Conservation (phyloP, 2,113 vertebrate genomes). For the Pan paniscus region DNA sequence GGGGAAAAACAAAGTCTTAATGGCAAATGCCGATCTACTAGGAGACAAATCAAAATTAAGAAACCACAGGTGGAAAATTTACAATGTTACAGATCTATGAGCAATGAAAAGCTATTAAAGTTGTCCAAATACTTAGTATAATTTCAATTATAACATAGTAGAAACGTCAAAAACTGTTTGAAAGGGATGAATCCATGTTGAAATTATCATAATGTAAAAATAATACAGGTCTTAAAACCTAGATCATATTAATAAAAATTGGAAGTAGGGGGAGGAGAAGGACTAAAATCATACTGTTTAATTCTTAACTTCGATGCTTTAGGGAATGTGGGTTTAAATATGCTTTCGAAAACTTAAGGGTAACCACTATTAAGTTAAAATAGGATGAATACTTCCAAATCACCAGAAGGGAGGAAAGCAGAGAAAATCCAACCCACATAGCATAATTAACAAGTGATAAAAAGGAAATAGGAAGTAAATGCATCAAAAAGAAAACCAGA, state of each 20-base stretch:
- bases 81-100: background rate
- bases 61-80: background rate
- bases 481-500: background rate
- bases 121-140: background rate
- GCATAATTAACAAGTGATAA: background rate
- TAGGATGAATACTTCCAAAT: slow-evolving; percentile 23
- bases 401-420: background rate
- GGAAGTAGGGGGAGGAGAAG: background rate
- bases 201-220: slow-evolving; percentile 30
- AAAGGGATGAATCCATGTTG: background rate
- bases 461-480: slow-evolving; percentile 7
- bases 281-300: background rate
- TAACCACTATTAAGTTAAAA: slow-evolving; percentile 35
- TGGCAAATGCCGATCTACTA: background rate
- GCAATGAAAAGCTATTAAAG: background rate
- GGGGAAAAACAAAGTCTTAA: background rate
- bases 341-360: slow-evolving; percentile 14
- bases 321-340: background rate
- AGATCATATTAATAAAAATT: background rate
- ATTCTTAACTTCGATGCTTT: slow-evolving; percentile 19
- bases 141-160: background rate
- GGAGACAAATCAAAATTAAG: slow-evolving; percentile 37
- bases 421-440: slow-evolving; percentile 1
- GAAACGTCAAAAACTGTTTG: slow-evolving; percentile 14
- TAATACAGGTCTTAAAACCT: background rate